Conservation (phyloP, 2,797 vertebrate genomes). For the Melanotaenia nigrans region DNA sequence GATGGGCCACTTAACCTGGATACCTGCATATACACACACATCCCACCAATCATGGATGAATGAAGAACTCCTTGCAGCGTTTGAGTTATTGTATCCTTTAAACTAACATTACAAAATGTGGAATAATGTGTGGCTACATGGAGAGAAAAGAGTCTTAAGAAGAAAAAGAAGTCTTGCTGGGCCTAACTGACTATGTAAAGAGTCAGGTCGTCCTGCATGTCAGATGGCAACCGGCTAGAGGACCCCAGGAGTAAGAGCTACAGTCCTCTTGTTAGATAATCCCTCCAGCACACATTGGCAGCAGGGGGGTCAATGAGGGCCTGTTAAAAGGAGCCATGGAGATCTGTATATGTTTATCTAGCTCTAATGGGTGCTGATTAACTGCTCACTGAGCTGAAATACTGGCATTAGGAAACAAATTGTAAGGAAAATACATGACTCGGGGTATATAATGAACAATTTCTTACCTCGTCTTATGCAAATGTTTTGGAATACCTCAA, state of each 20-base stretch:
- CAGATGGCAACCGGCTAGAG: slow-evolving; percentile 46
- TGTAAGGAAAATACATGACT: background rate
- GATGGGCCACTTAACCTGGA: slow-evolving; percentile 66
- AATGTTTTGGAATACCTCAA: background rate
- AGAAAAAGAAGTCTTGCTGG: slow-evolving; percentile 83
- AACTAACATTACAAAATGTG: background rate
- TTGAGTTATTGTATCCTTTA: background rate
- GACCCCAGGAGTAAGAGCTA: slow-evolving; percentile 52
- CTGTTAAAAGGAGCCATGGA: slow-evolving; percentile 64
- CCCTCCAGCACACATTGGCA: slow-evolving; percentile 62
- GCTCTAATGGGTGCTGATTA: slow-evolving; percentile 82
- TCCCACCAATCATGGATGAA: slow-evolving; percentile 46
- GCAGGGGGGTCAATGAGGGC: slow-evolving; percentile 35
- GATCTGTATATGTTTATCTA: slow-evolving; percentile 81
- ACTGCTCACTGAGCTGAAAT: slow-evolving; percentile 58
- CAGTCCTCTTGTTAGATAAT: slow-evolving; percentile 68
- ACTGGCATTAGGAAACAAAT: slow-evolving; percentile 9
- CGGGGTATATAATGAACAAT: background rate
- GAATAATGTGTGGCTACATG: background rate
- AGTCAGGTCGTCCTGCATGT: slow-evolving; percentile 76
- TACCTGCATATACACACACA: slow-evolving; percentile 50
- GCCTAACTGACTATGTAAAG: slow-evolving; percentile 90
- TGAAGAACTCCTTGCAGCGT: slow-evolving; percentile 16
- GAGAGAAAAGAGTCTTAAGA: slow-evolving; percentile 5
- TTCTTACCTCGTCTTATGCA: background rate